Percentiles rank a stretch among this genome's conserved stretches.
phyloP scores from a whole-genome alignment of 2,888 invertebrate genomes.

The Resseliella maxima region DNA sequence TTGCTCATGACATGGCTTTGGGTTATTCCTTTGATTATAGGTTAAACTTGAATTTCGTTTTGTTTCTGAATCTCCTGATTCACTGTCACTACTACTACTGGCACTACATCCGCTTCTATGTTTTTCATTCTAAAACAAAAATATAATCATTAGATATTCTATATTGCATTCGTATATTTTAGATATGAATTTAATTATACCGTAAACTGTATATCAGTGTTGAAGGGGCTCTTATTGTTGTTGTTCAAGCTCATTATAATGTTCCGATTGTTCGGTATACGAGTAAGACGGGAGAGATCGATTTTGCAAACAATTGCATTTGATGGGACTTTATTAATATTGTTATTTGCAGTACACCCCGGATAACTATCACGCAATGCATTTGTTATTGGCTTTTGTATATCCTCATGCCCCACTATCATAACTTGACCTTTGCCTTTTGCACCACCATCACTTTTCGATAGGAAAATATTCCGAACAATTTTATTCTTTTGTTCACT shows the following conservation, averaged over 20 bases:
- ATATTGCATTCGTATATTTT: neutral
- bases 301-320: neutral
- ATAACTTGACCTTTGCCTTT: slow-evolving; percentile 80
- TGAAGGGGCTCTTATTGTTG: slow-evolving; percentile 43
- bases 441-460: slow-evolving; percentile 78
- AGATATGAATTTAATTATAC: neutral
- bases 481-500: slow-evolving; percentile 80
- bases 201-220: neutral
- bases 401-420: slow-evolving; percentile 74
- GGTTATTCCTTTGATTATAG: too few species aligned
- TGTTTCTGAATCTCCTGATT: too few species aligned
- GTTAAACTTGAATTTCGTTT: too few species aligned
- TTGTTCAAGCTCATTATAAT: slow-evolving; percentile 54
- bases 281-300: slow-evolving; percentile 57
- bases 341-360: slow-evolving; percentile 11
- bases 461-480: slow-evolving; percentile 73
- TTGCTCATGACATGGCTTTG: neutral
- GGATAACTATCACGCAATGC: slow-evolving; percentile 16
- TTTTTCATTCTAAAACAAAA: too few species aligned
- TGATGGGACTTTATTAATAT: slow-evolving; percentile 55
- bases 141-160: too few species aligned
- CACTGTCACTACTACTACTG: too few species aligned
- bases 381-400: slow-evolving; percentile 60
- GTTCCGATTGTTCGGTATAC: slow-evolving; percentile 59
- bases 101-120: too few species aligned